Evolutionary conservation across 2,888 invertebrate species (phyloP).

Genomic region (Agrochola lota): DNA sequence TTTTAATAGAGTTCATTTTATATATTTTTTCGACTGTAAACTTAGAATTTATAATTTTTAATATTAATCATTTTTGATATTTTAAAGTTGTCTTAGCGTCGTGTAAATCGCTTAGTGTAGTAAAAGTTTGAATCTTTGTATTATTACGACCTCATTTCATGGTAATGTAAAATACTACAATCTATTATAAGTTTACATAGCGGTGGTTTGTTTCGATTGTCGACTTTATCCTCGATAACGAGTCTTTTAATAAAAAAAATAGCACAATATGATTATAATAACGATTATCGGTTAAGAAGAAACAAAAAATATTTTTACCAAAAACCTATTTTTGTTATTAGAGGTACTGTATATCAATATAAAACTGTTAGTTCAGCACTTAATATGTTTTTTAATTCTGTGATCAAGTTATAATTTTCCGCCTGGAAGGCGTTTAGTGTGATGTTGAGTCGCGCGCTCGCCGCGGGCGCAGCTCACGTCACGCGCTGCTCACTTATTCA

Average conservation of each 20-base stretch:
- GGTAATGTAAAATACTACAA: slow-evolving; percentile 74
- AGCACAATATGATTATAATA: slow-evolving; percentile 80
- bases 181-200: slow-evolving; percentile 71
- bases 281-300: slow-evolving; percentile 80
- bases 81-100: slow-evolving; percentile 75
- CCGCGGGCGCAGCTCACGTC: slow-evolving; percentile 48
- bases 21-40: slow-evolving; percentile 63
- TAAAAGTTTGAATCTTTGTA: slow-evolving; percentile 71
- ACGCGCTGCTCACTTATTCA: slow-evolving; percentile 62
- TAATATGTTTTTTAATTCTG: slow-evolving; percentile 84
- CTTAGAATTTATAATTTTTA: slow-evolving; percentile 64
- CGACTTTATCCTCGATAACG: slow-evolving; percentile 62
- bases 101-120: slow-evolving; percentile 81
- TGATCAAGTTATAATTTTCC: slow-evolving; percentile 82
- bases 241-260: slow-evolving; percentile 68
- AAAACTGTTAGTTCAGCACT: slow-evolving; percentile 80
- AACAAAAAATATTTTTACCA: slow-evolving; percentile 85
- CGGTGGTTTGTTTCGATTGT: slow-evolving; percentile 69
- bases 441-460: slow-evolving; percentile 5
- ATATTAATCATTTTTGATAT: slow-evolving; percentile 68
- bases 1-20: slow-evolving; percentile 71
- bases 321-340: slow-evolving; percentile 88
- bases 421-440: slow-evolving; percentile 77
- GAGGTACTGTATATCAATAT: slow-evolving; percentile 80
- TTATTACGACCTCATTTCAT: slow-evolving; percentile 75